Percentiles rank a stretch among this genome's conserved stretches.
These are phyloP conservation scores for Denticeps clupeoides DNA, from an alignment of 2,797 vertebrate species.

Conservation along the genomic window DNA sequence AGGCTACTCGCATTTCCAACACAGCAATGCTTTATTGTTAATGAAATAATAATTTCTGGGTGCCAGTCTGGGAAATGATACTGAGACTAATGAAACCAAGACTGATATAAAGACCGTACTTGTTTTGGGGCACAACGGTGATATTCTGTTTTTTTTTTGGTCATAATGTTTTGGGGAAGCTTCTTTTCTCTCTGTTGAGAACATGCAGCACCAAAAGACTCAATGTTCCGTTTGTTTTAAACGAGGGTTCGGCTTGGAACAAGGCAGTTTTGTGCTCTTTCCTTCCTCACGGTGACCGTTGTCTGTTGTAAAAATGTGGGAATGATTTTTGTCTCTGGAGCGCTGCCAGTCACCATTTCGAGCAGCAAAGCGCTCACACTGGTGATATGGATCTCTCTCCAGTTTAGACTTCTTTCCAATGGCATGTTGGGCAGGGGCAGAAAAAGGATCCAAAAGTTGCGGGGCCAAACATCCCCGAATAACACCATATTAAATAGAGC, in stretches of 20 bases:
- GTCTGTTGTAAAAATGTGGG: conserved; percentile 66
- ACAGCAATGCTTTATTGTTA: too few relatives aligned
- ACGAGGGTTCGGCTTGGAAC: conserved; percentile 52
- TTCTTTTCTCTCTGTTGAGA: not conserved
- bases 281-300: conserved; percentile 61
- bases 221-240: conserved; percentile 62
- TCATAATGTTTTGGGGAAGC: too few relatives aligned
- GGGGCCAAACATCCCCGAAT: conserved; percentile 1
- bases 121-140: too few relatives aligned
- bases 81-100: too few relatives aligned
- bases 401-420: conserved; percentile 20
- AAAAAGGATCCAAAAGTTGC: conserved; percentile 1
- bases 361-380: conserved; percentile 32
- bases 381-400: conserved; percentile 25
- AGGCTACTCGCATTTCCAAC: too few relatives aligned
- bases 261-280: conserved; percentile 28
- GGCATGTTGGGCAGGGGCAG: conserved; percentile 9
- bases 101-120: too few relatives aligned
- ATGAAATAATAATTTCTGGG: too few relatives aligned
- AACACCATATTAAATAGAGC: not conserved
- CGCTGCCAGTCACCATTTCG: conserved; percentile 54
- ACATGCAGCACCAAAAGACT: conserved; percentile 53
- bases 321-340: conserved; percentile 70
- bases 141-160: too few relatives aligned
- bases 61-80: too few relatives aligned